Evolutionary conservation across 2,113 vertebrate genomes (phyloP).

Genomic region (Podarcis raffonei): DNA sequence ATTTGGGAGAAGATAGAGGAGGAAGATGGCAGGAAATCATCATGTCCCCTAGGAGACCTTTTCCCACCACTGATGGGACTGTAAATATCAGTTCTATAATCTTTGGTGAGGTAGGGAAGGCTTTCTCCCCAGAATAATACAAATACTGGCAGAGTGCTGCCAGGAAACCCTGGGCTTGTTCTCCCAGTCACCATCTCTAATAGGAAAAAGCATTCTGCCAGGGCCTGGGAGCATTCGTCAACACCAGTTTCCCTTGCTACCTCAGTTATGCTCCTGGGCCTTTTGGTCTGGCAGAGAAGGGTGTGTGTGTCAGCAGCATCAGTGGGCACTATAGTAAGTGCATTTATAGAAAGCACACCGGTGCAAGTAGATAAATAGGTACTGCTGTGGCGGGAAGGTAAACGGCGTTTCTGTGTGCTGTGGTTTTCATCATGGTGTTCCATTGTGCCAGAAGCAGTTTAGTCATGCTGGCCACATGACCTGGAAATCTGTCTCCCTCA

Average conservation of each 20-base stretch:
- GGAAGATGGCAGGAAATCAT: not conserved
- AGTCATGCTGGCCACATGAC: no score
- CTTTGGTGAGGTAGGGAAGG: not conserved
- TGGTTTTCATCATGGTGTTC: no score
- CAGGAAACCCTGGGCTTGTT: not conserved
- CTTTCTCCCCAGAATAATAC: not conserved
- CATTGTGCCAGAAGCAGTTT: no score
- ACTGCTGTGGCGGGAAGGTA: no score
- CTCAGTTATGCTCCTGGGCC: not conserved
- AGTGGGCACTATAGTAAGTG: no score
- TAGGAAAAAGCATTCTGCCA: not conserved
- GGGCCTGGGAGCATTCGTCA: not conserved
- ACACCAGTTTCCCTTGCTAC: not conserved
- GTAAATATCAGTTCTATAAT: not conserved
- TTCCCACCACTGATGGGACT: not conserved
- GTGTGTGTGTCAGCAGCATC: not conserved
- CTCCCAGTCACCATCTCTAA: not conserved
- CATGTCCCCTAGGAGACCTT: not conserved
- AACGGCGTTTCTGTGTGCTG: no score
- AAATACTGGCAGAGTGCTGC: not conserved
- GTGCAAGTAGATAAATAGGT: no score
- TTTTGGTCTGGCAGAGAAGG: not conserved
- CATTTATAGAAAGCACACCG: no score
- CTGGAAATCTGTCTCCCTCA: no score
- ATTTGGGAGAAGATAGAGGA: no score